A percentile compares a stretch with the other conserved stretches of the same genome.
Evolutionary conservation across 2,113 vertebrate species (phyloP).

Genomic region (Gambusia affinis): DNA sequence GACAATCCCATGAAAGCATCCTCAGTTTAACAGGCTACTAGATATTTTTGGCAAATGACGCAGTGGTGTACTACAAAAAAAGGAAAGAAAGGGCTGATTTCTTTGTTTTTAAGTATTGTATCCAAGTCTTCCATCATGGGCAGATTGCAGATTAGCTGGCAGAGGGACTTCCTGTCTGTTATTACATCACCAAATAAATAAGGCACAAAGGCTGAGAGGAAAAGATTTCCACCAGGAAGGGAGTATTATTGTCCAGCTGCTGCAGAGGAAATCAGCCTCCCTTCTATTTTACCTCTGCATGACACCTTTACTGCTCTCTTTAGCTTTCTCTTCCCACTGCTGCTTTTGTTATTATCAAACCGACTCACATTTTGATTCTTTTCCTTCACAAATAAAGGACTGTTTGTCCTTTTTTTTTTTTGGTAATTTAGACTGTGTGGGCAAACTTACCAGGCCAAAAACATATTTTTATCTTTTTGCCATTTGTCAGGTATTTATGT

Average conservation of each 20-base stretch:
- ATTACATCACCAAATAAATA: not conserved
- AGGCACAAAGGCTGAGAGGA: not conserved
- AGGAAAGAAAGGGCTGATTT: not conserved
- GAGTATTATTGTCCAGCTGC: conserved; percentile 44
- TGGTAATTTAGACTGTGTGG: too few species aligned
- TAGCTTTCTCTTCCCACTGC: conserved; percentile 1
- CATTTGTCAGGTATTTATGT: too few species aligned
- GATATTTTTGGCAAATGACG: not conserved
- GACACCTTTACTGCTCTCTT: not conserved
- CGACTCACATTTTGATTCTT: conserved; percentile 7
- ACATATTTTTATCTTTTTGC: too few species aligned
- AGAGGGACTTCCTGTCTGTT: not conserved
- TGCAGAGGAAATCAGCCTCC: conserved; percentile 44
- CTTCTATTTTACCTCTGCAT: conserved; percentile 22
- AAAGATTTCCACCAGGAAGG: conserved; percentile 21
- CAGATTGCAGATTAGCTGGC: not conserved
- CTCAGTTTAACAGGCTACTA: not conserved
- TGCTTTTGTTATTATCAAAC: not conserved
- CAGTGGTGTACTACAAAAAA: not conserved
- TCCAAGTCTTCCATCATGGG: not conserved
- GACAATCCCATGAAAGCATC: not conserved
- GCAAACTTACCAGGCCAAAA: too few species aligned
- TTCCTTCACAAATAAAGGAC: conserved; percentile 24
- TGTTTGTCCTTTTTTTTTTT: conserved; percentile 8
- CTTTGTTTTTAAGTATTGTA: not conserved